Evolutionary conservation across 2,113 vertebrate genomes (phyloP).

Genomic region (Pogonocichla stellata): DNA sequence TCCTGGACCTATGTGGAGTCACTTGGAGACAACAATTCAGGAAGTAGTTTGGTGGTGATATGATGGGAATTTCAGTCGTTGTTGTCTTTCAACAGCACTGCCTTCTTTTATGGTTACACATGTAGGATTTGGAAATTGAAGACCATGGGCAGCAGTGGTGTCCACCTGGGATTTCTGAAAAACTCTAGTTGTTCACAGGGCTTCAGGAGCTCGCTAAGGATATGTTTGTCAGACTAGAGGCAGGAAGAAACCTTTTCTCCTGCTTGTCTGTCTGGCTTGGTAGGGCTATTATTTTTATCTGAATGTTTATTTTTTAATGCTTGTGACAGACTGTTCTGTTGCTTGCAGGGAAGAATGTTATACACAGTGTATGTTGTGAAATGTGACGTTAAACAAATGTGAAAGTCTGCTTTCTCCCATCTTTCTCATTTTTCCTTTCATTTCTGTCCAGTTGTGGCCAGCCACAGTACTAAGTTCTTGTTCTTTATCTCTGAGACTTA

Average conservation of each 20-base stretch:
- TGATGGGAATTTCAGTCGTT: not conserved
- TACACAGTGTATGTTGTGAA: not conserved
- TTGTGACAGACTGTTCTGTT: constrained; percentile 24
- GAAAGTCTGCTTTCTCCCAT: constrained; percentile 11
- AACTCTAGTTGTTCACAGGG: not conserved
- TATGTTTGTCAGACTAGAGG: not conserved
- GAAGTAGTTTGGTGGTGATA: accelerated
- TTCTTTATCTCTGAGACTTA: not conserved
- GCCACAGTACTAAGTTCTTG: not conserved
- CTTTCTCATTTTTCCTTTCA: not conserved
- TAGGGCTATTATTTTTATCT: not conserved
- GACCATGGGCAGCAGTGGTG: not conserved
- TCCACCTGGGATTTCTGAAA: not conserved
- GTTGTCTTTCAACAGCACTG: not conserved
- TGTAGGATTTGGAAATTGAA: not conserved
- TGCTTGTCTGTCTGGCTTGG: not conserved
- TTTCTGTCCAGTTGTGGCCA: not conserved
- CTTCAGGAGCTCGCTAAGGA: not conserved
- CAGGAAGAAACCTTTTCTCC: constrained; percentile 4
- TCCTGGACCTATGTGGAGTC: not conserved
- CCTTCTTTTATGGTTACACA: not conserved
- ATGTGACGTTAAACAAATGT: constrained; percentile 11
- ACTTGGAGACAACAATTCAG: not conserved
- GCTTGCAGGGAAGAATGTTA: constrained; percentile 8
- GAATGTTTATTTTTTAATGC: constrained; percentile 9